These are phyloP conservation scores for Julus scanicus DNA, from an alignment of 2,888 invertebrate genomes.

Conservation along the genomic window DNA sequence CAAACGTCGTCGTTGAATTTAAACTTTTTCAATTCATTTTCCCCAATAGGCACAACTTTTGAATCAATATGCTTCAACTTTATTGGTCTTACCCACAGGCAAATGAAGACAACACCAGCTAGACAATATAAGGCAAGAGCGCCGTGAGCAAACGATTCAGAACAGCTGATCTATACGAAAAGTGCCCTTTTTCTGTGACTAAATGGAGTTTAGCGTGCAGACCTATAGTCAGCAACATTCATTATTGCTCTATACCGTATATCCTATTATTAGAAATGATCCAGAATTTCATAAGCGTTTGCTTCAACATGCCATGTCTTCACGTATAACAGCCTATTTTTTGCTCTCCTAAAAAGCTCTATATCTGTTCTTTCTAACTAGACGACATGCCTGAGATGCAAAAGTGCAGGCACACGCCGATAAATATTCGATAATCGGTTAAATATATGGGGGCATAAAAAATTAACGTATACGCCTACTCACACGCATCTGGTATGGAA, in stretches of 20 bases:
- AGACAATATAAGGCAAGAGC: not conserved
- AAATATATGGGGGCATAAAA: not conserved
- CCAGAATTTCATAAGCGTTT: not conserved
- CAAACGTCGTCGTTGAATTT: not conserved
- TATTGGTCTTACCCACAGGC: conserved; percentile 29
- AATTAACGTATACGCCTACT: conserved; percentile 5
- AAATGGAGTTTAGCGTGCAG: conserved; percentile 4
- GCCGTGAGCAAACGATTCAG: not conserved
- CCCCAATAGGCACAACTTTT: not conserved
- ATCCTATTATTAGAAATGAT: conserved; percentile 25
- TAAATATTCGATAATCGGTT: conserved; percentile 17
- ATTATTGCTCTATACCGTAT: not conserved
- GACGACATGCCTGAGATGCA: conserved; percentile 6
- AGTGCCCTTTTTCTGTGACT: not conserved
- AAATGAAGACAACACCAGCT: conserved; percentile 3
- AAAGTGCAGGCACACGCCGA: not conserved
- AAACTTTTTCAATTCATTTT: conserved; percentile 13
- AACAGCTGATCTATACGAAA: not conserved
- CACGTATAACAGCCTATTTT: not conserved
- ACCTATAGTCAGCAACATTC: not conserved
- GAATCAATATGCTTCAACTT: not conserved
- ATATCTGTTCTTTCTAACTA: not conserved
- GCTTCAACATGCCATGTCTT: not conserved
- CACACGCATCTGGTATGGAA: not conserved
- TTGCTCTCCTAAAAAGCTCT: not conserved